Percentiles rank a stretch among this genome's conserved stretches.
Evolutionary conservation across 2,797 vertebrate species (phyloP).

Genomic region (Helarctos malayanus): DNA sequence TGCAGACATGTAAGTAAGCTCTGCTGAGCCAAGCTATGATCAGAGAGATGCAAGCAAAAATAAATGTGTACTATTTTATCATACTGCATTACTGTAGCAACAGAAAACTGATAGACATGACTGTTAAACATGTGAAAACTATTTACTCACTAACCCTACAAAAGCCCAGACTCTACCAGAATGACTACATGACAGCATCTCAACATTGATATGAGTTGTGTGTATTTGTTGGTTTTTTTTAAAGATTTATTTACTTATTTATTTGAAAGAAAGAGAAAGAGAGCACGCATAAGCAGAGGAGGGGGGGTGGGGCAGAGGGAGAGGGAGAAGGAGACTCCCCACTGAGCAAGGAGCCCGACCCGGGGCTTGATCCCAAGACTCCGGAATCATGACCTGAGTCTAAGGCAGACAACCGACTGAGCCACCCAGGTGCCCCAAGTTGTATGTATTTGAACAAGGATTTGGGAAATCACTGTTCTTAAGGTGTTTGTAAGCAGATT

Average conservation of each 20-base stretch:
- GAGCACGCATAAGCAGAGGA: too few relatives aligned
- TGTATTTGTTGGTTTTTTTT: too few relatives aligned
- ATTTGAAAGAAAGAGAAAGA: too few relatives aligned
- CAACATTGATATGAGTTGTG: neutral
- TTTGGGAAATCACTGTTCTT: neutral
- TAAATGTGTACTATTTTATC: slow-evolving; percentile 14
- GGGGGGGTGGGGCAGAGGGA: too few relatives aligned
- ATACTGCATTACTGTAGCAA: neutral
- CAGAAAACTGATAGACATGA: slow-evolving; percentile 23
- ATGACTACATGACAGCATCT: neutral
- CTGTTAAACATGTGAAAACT: slow-evolving; percentile 52
- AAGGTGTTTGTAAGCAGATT: neutral
- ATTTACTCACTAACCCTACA: neutral
- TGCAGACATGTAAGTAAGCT: neutral
- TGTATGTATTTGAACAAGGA: neutral
- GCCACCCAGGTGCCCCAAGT: too few relatives aligned
- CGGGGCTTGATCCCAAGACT: too few relatives aligned
- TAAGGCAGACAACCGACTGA: too few relatives aligned
- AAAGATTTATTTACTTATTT: too few relatives aligned
- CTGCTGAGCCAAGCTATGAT: neutral
- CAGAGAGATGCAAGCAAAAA: slow-evolving; percentile 45
- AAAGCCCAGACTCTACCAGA: neutral
- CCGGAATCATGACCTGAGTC: too few relatives aligned
- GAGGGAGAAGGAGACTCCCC: too few relatives aligned
- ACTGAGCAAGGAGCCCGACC: too few relatives aligned